A percentile compares a stretch with the other conserved stretches of the same genome.
phyloP scores from a whole-genome alignment of 2,113 vertebrate genomes.

The Triplophysa rosa region DNA sequence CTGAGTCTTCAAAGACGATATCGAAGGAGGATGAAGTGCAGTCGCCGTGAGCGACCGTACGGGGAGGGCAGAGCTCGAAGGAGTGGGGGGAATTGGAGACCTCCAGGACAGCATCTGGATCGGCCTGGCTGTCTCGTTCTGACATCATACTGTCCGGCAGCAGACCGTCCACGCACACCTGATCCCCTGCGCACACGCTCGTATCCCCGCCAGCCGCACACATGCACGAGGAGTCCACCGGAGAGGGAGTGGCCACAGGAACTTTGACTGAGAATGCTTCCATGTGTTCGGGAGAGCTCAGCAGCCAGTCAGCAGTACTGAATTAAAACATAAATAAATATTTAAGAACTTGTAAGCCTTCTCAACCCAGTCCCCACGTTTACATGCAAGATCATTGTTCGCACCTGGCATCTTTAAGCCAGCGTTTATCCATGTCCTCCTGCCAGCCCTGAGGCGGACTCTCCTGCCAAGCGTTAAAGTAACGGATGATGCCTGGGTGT shows the following conservation, averaged over 20 bases:
- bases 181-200: constrained; percentile 42
- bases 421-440: constrained; percentile 94
- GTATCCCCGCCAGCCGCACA: constrained; percentile 48
- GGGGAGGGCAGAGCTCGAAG: constrained; percentile 78
- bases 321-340: constrained; percentile 20
- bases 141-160: constrained; percentile 76
- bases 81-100: constrained; percentile 72
- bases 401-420: constrained; percentile 94
- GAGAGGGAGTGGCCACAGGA: constrained; percentile 76
- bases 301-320: constrained; percentile 91
- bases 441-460: constrained; percentile 96
- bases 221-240: constrained; percentile 38
- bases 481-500: constrained; percentile 95
- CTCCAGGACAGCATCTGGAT: constrained; percentile 77
- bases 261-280: constrained; percentile 90
- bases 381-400: background rate
- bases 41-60: constrained; percentile 72
- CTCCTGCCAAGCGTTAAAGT: constrained; percentile 98
- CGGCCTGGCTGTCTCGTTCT: constrained; percentile 79
- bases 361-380: background rate
- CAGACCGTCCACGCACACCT: constrained; percentile 51
- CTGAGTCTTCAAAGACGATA: constrained; percentile 97
- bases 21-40: constrained; percentile 90
- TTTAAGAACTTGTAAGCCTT: background rate
- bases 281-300: constrained; percentile 88